Evolutionary conservation across 2,888 invertebrate species (phyloP), one percentile per base, ranked within the genome.

Genomic region (Pemphredon lugubris): DNA sequence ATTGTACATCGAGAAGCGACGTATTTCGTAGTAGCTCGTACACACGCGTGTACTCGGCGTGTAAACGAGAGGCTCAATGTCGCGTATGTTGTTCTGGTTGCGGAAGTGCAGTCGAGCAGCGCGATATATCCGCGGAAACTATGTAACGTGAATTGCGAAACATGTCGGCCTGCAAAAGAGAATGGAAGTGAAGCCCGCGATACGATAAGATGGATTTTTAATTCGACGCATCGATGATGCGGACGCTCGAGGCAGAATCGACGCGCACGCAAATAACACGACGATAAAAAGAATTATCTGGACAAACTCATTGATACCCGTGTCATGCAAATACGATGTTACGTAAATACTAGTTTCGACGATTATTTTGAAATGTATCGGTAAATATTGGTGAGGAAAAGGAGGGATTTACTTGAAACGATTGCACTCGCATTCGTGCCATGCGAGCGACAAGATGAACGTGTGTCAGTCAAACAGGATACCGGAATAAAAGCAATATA

Each of bases 101-200:
- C 37, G 70, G 66, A 66, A 70, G 54, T 51, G 51, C 23, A 21
- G 20, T 4, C 14, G n/a, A 4, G 13, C 7, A 21, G 6, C 34
- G 47, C 34, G 47, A 32, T 42, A 54, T 37, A 11, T 5, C n/a
- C 0, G 7, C 30, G 34, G 45, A 44, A 70, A 63, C 9, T 59
- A 32, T 61, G 53, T 18, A 50, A 60, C 57, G 47, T 55, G 13
- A 74, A 48, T 34, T 67, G 60, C 13, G 42, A 64, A 50, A 66
- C 47, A 47, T 40, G 67, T 63, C 44, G 54, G 16, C 44, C 48
- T 61, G 67, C 64, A 55, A 59, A 13, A 14, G 53, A 37, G 11
- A 9, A 37, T 16, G 23, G 18, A 16, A 18, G 37, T 60, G 59
- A 47, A 45, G 13, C 7, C n/a, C 0, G 6, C 51, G 45, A 55